Evolutionary conservation across 2,888 invertebrate genomes (phyloP), one percentile per base, ranked within the genome.

Genomic region (Tribolium freemani): DNA sequence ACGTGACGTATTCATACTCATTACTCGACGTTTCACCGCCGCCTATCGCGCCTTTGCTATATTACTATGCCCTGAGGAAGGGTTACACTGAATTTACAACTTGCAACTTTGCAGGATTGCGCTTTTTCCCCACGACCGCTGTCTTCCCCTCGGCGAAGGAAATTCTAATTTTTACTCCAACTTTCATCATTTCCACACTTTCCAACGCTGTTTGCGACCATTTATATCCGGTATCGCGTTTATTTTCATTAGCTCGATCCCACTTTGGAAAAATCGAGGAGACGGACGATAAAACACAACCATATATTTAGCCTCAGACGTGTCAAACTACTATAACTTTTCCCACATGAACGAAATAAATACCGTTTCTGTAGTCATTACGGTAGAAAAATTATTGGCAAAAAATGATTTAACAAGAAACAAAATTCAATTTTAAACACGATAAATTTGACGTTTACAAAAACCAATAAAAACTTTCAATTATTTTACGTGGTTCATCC

Each of bases 1-100:
- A 85, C 84, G 82, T 85, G 84, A 85, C 83, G 83, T 84, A 85
- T 85, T 84, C 84, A 82, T 83, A 83, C 82, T 85, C 83, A 84
- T 85, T 84, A 85, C 83, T 84, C 83, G 82, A 82, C 83, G 82
- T 83, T 84, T 85, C 84, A 83, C 83, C 84, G 81, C 83, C 81
- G 78, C 80, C 79, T 78, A 80, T 78, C 78, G 80, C 79, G 77
- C 77, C 71, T 58, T 57, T 63, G 61, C 69, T 56, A 81, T 82
- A 80, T 81, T 81, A 82, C 80, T 75, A 76, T 77, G 80, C 83
- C 81, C 82, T 77, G 77, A 82, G 81, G 81, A 82, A 81, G 83
- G 83, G 83, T 83, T 83, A 76, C 77, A 69, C 77, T 76, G 78
- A 82, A 84, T 84, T 84, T 83, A 83, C 83, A 81, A 79, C 83